Conservation (phyloP, 2,888 invertebrate genomes). For the Sarcophaga carnaria region DNA sequence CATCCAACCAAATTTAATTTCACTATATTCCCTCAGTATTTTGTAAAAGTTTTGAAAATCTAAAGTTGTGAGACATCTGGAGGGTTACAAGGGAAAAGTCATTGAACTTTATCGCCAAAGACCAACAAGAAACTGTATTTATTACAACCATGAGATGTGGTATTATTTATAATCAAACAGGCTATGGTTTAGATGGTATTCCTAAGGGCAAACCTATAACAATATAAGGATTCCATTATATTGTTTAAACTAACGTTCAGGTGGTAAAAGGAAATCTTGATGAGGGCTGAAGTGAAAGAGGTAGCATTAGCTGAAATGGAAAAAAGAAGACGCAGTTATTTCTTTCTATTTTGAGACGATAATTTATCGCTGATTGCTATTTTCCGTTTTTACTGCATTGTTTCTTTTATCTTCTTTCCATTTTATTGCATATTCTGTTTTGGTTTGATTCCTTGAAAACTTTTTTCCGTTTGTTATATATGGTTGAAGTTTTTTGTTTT, state of each 20-base stretch:
- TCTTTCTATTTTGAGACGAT: slow-evolving; percentile 1
- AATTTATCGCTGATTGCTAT: slow-evolving; percentile 39
- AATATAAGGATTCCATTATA: background rate
- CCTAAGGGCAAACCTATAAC: too few relatives aligned
- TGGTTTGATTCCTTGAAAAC: slow-evolving; percentile 37
- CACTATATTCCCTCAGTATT: too few relatives aligned
- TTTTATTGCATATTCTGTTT: slow-evolving; percentile 27
- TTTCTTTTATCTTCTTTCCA: slow-evolving; percentile 25
- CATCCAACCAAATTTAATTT: too few relatives aligned
- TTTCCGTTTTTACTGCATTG: slow-evolving; percentile 11
- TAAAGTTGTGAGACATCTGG: too few relatives aligned
- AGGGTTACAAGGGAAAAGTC: too few relatives aligned
- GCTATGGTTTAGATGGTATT: too few relatives aligned
- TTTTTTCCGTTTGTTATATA: background rate
- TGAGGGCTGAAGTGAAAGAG: slow-evolving; percentile 4
- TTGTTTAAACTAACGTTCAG: background rate
- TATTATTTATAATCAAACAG: too few relatives aligned
- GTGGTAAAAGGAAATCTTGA: background rate
- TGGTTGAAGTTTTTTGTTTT: background rate
- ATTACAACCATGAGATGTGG: too few relatives aligned
- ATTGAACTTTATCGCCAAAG: too few relatives aligned
- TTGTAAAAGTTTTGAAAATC: too few relatives aligned
- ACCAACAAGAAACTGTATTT: too few relatives aligned
- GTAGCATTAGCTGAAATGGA: slow-evolving; percentile 24
- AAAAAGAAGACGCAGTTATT: background rate